Conservation (phyloP, 2,113 vertebrate species). For the Actenoides hombroni region DNA sequence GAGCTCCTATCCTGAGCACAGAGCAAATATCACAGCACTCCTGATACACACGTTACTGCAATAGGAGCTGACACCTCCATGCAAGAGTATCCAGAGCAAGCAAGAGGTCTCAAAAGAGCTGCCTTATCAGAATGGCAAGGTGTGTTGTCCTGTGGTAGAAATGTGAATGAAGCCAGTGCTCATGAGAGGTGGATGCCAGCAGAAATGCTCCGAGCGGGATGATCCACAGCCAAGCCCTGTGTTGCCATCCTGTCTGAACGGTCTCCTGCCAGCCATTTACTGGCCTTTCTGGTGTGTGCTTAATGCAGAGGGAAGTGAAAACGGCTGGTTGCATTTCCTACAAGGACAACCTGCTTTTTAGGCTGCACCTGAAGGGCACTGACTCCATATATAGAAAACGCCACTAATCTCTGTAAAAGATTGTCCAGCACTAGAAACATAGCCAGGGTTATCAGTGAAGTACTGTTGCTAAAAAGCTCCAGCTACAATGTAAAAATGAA, state of each 20-base stretch:
- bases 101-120: neutral
- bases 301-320: neutral
- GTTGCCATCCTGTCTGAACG: neutral
- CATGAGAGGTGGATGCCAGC: neutral
- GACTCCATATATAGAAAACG: neutral
- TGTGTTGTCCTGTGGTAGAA: neutral
- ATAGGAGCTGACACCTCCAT: neutral
- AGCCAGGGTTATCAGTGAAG: neutral
- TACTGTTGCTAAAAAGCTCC: neutral
- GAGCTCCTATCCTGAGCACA: neutral
- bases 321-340: neutral
- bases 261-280: neutral
- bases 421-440: neutral
- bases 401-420: neutral
- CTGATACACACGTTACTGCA: fast-evolving
- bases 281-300: neutral
- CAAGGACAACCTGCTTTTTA: neutral
- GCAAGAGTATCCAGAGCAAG: neutral
- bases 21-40: neutral
- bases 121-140: neutral
- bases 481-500: neutral
- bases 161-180: neutral
- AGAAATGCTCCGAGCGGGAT: neutral
- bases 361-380: neutral
- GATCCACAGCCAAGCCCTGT: fast-evolving